phyloP scores from a whole-genome alignment of 2,113 vertebrate genomes.

The Rhea americana region DNA sequence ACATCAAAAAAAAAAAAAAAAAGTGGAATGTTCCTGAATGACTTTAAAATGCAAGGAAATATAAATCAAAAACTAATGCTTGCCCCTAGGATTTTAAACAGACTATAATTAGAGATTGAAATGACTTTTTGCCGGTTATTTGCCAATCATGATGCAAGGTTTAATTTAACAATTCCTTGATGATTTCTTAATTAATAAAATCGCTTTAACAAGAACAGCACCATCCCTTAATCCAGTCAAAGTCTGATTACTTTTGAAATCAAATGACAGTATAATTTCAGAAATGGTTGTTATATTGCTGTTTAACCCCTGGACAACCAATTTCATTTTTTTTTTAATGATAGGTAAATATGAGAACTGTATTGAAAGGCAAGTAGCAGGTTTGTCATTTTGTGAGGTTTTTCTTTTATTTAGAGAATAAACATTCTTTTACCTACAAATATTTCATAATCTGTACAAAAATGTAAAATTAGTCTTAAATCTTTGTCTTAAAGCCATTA shows the following conservation, averaged over 20 bases:
- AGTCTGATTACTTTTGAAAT: conserved; percentile 62
- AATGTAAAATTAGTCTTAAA: not conserved
- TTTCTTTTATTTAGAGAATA: not conserved
- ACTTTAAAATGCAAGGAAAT: conserved; percentile 25
- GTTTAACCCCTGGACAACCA: conserved; percentile 13
- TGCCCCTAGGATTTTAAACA: not conserved
- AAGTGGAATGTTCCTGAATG: not conserved
- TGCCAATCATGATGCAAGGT: not conserved
- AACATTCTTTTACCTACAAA: not conserved
- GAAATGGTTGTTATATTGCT: not conserved
- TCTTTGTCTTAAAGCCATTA: not conserved
- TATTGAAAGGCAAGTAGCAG: not conserved
- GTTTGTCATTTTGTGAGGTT: not conserved
- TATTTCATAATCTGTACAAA: not conserved
- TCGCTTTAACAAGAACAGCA: conserved; percentile 54
- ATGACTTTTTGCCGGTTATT: conserved; percentile 48
- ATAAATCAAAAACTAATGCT: conserved; percentile 41
- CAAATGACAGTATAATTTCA: conserved; percentile 56
- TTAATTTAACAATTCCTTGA: conserved; percentile 58
- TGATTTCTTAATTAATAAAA: conserved; percentile 74
- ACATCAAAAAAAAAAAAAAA: not conserved
- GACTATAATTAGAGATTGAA: conserved; percentile 53
- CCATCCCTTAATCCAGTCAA: conserved; percentile 42
- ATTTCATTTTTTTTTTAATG: conserved; percentile 1
- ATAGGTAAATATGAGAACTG: not conserved